Base-by-base conservation (phyloP, 1,140 invertebrate species). In the Drosophila chauvacae region DNA sequence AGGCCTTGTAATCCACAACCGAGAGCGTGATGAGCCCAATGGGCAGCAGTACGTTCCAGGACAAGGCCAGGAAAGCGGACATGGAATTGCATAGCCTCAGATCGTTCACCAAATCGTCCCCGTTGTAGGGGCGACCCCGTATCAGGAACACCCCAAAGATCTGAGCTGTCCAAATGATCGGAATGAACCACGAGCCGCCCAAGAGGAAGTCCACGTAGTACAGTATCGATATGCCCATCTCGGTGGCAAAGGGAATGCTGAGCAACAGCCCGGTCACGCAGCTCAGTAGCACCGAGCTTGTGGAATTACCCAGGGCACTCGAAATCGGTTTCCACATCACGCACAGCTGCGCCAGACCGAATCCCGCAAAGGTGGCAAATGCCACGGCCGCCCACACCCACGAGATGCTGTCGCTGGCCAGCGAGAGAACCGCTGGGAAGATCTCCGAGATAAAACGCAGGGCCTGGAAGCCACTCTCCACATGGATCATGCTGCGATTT, bases 181-280 rank as follows among this genome's bases (percentile, higher is more conserved):
- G 95, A 37, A 98, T 95, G 95, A 97, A 97, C 97, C 97, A 98
- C 1, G 95, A 94, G 7, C 96, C 96, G 18, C 96, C 96, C 73
- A 97, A 93, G 44, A 95, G 95, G 85, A 96, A 97, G 91, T 98
- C 97, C 81, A 97, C 91, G 87, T 97, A 97, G 90, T 98, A 97
- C 0, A 97, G 94, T 6, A 97, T 95, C 65, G 95, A 95, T 61
- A 97, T 96, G n/a, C 97, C 97, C 81, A 96, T 94, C 94, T 98
- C 97, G 18, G 97, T 98, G 53, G 96, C 96, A 93, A 99, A 95
- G 26, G 97, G 95, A 77, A 99, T 94, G 20, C 97, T 97, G n/a
- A 98, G 92, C 16, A 97, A 94, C 65, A 98, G 96, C 10, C 96
- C 97, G 58, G 96, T 95, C 1, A 96, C 95, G 81, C 97, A 98